These are phyloP conservation scores for Brienomyrus brachyistius DNA, from an alignment of 2,113 vertebrate species.

Conservation along the genomic window DNA sequence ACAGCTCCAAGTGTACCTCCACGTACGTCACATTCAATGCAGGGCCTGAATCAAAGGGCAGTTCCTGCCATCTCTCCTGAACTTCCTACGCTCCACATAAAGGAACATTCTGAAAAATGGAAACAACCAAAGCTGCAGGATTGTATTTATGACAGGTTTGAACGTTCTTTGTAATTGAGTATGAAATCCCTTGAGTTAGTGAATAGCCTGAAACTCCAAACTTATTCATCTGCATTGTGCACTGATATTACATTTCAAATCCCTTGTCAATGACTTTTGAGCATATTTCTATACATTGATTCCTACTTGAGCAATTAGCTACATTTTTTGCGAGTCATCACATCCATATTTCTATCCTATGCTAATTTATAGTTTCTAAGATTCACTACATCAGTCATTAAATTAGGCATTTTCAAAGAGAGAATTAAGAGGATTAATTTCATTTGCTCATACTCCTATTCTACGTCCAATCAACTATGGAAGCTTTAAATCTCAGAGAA, in stretches of 20 bases:
- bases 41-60: not conserved
- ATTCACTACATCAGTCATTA: conserved; percentile 17
- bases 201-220: not conserved
- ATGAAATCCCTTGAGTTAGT: not conserved
- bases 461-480: not conserved
- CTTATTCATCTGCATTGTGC: not conserved
- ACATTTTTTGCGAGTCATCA: not conserved
- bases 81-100: not conserved
- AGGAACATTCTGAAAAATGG: not conserved
- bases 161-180: not conserved
- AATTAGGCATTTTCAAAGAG: conserved; percentile 15
- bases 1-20: not conserved
- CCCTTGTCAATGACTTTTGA: not conserved
- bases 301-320: not conserved
- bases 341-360: not conserved
- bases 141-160: not conserved
- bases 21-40: not conserved
- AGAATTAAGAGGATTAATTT: conserved; percentile 15
- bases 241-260: not conserved
- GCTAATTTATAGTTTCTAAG: conserved; percentile 5
- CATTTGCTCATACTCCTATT: conserved; percentile 7
- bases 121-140: not conserved
- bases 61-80: not conserved
- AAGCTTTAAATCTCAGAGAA: not conserved
- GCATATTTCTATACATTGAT: not conserved